phyloP scores from a whole-genome alignment of 2,113 vertebrate genomes.

The Argyrosomus japonicus region DNA sequence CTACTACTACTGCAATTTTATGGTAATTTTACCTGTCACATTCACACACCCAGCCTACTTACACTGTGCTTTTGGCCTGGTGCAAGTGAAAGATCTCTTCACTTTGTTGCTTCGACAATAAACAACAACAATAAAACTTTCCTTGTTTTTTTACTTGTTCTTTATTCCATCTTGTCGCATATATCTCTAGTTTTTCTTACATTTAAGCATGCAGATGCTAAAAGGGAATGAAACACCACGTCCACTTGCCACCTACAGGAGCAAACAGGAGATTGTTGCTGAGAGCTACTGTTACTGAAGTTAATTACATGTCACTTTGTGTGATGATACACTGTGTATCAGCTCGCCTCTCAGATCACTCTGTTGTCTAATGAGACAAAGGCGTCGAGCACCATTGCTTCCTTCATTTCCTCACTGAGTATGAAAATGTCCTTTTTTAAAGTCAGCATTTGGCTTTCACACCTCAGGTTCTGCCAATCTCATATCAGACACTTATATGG shows the following conservation, averaged over 20 bases:
- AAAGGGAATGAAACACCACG: not conserved
- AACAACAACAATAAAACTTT: too few species aligned
- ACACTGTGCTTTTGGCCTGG: conserved; percentile 3
- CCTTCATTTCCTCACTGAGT: not conserved
- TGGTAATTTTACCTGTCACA: conserved; percentile 14
- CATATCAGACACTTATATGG: not conserved
- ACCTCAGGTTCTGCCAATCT: not conserved
- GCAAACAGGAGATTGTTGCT: conserved; percentile 29
- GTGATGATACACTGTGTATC: conserved; percentile 52
- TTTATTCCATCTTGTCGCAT: not conserved
- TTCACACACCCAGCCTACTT: not conserved
- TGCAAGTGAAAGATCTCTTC: conserved; percentile 11
- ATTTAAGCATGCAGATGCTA: not conserved
- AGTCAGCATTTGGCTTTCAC: not conserved
- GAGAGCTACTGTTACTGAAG: conserved; percentile 33
- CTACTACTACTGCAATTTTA: conserved; percentile 7
- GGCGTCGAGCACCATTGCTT: not conserved
- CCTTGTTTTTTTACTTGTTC: not conserved
- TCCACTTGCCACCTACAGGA: not conserved
- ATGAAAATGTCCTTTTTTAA: not conserved
- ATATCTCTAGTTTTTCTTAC: not conserved
- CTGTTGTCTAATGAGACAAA: conserved; percentile 33
- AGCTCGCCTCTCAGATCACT: conserved; percentile 26
- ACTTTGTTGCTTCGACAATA: not conserved
- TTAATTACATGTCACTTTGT: conserved; percentile 65